phyloP scores from a whole-genome alignment of 2,113 vertebrate species.

The Cephalopholis sonnerati region DNA sequence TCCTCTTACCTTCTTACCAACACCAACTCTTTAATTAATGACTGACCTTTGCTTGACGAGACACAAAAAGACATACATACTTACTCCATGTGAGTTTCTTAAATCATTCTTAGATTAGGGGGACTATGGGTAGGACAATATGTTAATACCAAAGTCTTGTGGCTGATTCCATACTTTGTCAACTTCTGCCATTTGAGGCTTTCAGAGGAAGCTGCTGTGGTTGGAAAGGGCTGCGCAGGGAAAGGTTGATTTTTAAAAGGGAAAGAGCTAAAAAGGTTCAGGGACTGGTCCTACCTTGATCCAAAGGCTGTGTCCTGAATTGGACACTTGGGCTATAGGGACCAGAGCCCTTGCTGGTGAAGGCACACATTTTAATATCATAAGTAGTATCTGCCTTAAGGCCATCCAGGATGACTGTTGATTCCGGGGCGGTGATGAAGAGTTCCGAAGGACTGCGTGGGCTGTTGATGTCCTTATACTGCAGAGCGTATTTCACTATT shows the following conservation, averaged over 20 bases:
- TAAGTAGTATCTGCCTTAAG: slow-evolving; percentile 98
- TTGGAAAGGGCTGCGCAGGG: slow-evolving; percentile 53
- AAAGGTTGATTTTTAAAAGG: slow-evolving; percentile 64
- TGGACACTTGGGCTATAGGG: slow-evolving; percentile 99
- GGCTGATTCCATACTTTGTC: slow-evolving; percentile 46
- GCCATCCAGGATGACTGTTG: slow-evolving; percentile 91
- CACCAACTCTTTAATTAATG: slow-evolving; percentile 68
- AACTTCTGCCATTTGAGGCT: slow-evolving; percentile 59
- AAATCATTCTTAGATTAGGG: slow-evolving; percentile 53
- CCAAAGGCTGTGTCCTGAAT: slow-evolving; percentile 99
- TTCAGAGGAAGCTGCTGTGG: slow-evolving; percentile 51
- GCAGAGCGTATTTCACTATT: slow-evolving; percentile 94
- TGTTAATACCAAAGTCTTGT: slow-evolving; percentile 57
- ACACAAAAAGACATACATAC: slow-evolving; percentile 76
- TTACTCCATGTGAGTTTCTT: slow-evolving; percentile 78
- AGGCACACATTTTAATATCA: slow-evolving; percentile 99
- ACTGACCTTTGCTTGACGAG: slow-evolving; percentile 72
- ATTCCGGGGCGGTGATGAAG: slow-evolving; percentile 93
- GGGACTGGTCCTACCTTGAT: slow-evolving; percentile 99
- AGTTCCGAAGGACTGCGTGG: slow-evolving; percentile 94
- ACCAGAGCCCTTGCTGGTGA: slow-evolving; percentile 98
- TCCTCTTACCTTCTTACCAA: slow-evolving; percentile 79
- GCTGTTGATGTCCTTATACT: slow-evolving; percentile 99
- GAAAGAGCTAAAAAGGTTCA: slow-evolving; percentile 71
- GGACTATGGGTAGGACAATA: slow-evolving; percentile 43